Evolutionary conservation across 2,888 invertebrate species (phyloP), one percentile per base, ranked within the genome.

Genomic region (Stratiomys singularior): DNA sequence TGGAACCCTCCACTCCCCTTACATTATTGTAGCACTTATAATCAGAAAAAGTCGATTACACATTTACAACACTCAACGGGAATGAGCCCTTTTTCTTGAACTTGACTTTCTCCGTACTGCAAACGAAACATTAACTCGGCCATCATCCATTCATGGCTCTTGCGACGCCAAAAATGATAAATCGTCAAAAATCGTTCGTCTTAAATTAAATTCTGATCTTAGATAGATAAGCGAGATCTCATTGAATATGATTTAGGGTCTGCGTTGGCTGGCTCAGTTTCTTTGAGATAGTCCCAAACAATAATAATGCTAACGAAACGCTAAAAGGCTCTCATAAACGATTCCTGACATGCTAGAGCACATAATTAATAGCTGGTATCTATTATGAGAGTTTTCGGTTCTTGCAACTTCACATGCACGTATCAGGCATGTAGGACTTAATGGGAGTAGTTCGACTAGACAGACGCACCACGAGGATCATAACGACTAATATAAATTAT

Each of bases 291-390:
- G 69, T 69, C 46, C 23, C 69, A 23, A 47, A 46, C n/a, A 37
- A 37, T 66, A 66, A 69, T 69, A 47, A n/a, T 47, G 47, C 46
- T 44, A 44, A 47, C 9, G 66, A 44, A 3, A 63, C 69, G 47
- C 69, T 69, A 69, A 69, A 69, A 69, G 69, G 69, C 27, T 46
- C 69, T 69, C 69, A 69, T 47, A 69, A 69, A 69, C 69, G 69
- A 69, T 44, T 69, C 47, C 46, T 69, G 69, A 69, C 47, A 69
- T 69, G 3, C 44, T 47, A 25, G 69, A 30, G 47, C 25, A 47
- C 25, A 69, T 69, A 69, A 69, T 69, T 69, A 69, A 69, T 69
- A 47, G 69, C 69, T 5, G 46, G 69, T 69, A 47, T 47, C 69
- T 69, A 47, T 47, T 47, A 47, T n/a, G 69, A 25, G 60, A 60